These are phyloP conservation scores for Aleiodes sp. DNA, from an alignment of 1,140 invertebrate species.

Conservation along the genomic window DNA sequence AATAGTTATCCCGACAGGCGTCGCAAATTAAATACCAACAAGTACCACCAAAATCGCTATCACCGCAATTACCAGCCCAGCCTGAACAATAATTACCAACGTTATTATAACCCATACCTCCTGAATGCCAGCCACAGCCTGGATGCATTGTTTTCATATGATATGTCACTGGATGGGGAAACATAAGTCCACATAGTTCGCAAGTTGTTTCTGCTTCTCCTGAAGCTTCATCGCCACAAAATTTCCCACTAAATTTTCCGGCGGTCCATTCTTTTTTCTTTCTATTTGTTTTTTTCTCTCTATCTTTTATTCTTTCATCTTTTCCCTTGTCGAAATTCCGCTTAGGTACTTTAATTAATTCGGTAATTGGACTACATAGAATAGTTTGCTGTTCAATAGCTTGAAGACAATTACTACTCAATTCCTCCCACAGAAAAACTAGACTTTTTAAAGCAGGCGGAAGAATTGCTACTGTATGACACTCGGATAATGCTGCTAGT, in stretches of 20 bases:
- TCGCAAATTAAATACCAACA: constrained; percentile 95
- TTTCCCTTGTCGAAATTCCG: constrained; percentile 50
- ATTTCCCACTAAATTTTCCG: constrained; percentile 44
- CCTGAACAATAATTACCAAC: constrained; percentile 85
- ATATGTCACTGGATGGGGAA: constrained; percentile 85
- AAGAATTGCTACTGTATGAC: constrained; percentile 75
- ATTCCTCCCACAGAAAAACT: constrained; percentile 88
- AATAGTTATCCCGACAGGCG: constrained; percentile 84
- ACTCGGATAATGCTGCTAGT: constrained; percentile 55
- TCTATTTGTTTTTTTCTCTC: constrained; percentile 66
- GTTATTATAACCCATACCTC: constrained; percentile 88
- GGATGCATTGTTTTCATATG: constrained; percentile 91
- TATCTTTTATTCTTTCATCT: constrained; percentile 65
- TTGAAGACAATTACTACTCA: constrained; percentile 76
- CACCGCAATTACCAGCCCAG: constrained; percentile 89
- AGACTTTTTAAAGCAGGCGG: constrained; percentile 87
- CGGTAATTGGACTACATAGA: constrained; percentile 62
- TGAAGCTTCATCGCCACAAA: constrained; percentile 45
- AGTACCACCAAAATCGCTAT: constrained; percentile 83
- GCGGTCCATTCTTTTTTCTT: constrained; percentile 73
- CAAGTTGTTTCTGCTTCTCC: constrained; percentile 74
- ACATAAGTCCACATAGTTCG: constrained; percentile 85
- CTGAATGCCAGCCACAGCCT: constrained; percentile 88
- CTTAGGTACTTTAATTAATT: constrained; percentile 63
- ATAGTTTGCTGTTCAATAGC: constrained; percentile 71